Percentiles rank a stretch among this genome's conserved stretches.
Conservation (phyloP, 2,797 vertebrate genomes). For the Gobio occitaniae region DNA sequence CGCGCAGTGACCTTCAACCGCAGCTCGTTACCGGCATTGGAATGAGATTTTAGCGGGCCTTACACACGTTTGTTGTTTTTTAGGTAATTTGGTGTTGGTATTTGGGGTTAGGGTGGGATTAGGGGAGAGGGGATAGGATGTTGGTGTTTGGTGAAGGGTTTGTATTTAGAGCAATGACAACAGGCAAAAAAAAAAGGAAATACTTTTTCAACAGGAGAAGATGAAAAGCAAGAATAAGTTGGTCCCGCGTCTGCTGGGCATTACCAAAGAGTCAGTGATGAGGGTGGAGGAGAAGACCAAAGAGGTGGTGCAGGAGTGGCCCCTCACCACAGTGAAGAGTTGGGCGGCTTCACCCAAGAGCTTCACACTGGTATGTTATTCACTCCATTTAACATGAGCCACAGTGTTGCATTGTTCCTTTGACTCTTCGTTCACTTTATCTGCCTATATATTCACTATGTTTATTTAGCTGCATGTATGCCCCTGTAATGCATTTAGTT, state of each 20-base stretch:
- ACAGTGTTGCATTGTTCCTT: not conserved
- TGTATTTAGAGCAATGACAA: too few relatives aligned
- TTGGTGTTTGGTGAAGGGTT: too few relatives aligned
- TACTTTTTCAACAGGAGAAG: conserved; percentile 88
- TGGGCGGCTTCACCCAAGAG: conserved; percentile 99
- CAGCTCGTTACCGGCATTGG: too few relatives aligned
- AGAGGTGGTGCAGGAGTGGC: conserved; percentile 98
- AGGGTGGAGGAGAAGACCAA: conserved; percentile 98
- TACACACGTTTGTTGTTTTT: too few relatives aligned
- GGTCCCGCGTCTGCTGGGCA: conserved; percentile 93
- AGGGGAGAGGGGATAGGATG: too few relatives aligned
- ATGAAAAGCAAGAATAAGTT: conserved; percentile 99
- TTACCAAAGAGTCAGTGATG: conserved; percentile 99
- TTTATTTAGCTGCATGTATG: not conserved
- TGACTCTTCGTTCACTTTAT: not conserved
- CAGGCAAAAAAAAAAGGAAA: too few relatives aligned
- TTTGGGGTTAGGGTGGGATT: too few relatives aligned
- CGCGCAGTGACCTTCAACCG: too few relatives aligned
- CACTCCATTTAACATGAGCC: not conserved
- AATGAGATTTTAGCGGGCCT: too few relatives aligned
- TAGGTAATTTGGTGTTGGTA: too few relatives aligned
- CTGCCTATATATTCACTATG: not conserved
- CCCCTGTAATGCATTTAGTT: not conserved
- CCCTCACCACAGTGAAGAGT: conserved; percentile 96
- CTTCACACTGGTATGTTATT: conserved; percentile 91